Conservation (phyloP, 2,888 invertebrate genomes). For the Euplagia quadripunctaria region DNA sequence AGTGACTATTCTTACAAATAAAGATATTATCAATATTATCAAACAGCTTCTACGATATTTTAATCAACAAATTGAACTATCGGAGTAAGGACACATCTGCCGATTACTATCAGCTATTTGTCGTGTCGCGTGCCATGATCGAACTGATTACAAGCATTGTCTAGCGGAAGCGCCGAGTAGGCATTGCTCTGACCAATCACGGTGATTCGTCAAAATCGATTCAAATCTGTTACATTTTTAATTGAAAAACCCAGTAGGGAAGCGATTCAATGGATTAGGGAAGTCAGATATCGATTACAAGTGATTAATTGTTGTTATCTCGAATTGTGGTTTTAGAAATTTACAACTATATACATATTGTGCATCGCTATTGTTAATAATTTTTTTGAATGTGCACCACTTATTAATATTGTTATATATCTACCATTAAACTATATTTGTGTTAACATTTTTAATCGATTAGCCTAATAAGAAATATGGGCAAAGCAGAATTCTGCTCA, state of each 20-base stretch:
- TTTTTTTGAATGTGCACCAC: not conserved
- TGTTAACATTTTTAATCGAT: not conserved
- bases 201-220: slow-evolving; percentile 78
- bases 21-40: not conserved
- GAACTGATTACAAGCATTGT: slow-evolving; percentile 72
- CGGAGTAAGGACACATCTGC: slow-evolving; percentile 64
- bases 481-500: not conserved
- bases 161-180: slow-evolving; percentile 59
- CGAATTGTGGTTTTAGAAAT: slow-evolving; percentile 33
- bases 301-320: slow-evolving; percentile 68
- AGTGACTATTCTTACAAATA: not conserved
- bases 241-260: slow-evolving; percentile 65
- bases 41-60: not conserved
- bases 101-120: slow-evolving; percentile 73
- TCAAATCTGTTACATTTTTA: slow-evolving; percentile 75
- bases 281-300: slow-evolving; percentile 65
- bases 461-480: not conserved
- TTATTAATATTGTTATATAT: not conserved
- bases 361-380: not conserved
- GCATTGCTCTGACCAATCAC: slow-evolving; percentile 58
- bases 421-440: not conserved
- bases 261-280: slow-evolving; percentile 56
- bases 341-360: not conserved
- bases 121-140: slow-evolving; percentile 72
- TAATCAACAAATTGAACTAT: slow-evolving; percentile 40